Evolutionary conservation across 2,113 vertebrate species (phyloP), one percentile per base, ranked within the genome.

Genomic region (Dipodomys spectabilis): DNA sequence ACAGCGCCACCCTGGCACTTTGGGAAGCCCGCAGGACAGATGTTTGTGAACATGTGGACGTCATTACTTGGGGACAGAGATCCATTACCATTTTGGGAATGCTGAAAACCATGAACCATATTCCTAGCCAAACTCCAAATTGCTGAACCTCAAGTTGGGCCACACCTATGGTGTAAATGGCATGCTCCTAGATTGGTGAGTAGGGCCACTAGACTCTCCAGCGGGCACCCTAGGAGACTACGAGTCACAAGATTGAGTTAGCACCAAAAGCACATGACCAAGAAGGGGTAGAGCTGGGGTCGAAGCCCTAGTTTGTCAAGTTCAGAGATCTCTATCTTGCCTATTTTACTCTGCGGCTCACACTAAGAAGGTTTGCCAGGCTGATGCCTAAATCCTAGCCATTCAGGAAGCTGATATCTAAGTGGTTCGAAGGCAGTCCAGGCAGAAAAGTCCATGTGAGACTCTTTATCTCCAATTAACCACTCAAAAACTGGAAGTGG

Each of bases 51-150:
- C 13, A 44, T 0, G 6, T 82, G 62, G 27, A 71, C 72, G 15
- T 75, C 62, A 44, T 49, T 74, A 88, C 25, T 78, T n/a, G 27
- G 22, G 80, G 49, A 75, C 7, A 91, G 71, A 27, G 19, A 89
- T 75, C 23, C 44, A 62, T 88, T 74, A 82, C 39, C 25, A 72
- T 25, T 15, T 64, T 82, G 23, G 82, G 53, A 94, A 92, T 82
- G 25, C 16, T 68, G 69, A 92, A 85, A 90, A 78, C 11, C 35
- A 74, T 1, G 3, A n/a, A 35, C 2, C 5, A 44, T 28, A 25
- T 89, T 74, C 71, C 32, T 13, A 78, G 11, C 44, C 53, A 53
- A 85, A 94, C 22, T 79, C 45, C 68, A 90, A 92, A 80, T n/a
- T 65, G 19, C 68, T 7, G 30, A 91, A 74, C 4, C 53, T 57